Evolutionary conservation across 2,113 vertebrate genomes (phyloP).

Genomic region (Engraulis encrasicolus): DNA sequence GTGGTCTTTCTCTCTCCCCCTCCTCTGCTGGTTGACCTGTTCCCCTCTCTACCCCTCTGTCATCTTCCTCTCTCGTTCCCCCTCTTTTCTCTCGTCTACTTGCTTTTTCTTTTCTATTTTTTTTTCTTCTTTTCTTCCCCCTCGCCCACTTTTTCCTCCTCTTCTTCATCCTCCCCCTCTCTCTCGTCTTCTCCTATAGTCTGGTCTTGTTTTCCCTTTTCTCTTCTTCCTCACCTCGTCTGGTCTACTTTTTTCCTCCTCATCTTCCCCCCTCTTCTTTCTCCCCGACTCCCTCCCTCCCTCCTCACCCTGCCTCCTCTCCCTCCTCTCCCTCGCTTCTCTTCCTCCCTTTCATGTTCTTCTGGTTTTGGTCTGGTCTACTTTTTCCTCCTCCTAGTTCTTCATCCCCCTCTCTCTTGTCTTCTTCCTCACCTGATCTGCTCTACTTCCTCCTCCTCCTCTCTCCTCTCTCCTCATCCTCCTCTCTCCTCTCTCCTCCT

Average conservation of each 20-base stretch:
- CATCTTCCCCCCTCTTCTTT: background rate
- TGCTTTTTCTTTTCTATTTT: too few species aligned
- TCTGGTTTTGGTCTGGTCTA: background rate
- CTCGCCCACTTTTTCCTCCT: too few species aligned
- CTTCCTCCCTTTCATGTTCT: background rate
- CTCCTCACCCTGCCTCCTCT: background rate
- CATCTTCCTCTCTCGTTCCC: too few species aligned
- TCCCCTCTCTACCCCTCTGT: too few species aligned
- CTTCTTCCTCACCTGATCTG: background rate
- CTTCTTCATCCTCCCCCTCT: too few species aligned
- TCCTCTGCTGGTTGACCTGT: too few species aligned
- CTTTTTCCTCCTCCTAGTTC: conserved; percentile 5
- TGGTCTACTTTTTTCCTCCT: too few species aligned
- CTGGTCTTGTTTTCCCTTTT: too few species aligned
- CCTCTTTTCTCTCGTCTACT: background rate
- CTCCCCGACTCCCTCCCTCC: background rate
- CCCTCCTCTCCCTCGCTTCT: background rate
- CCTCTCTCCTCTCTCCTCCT: background rate
- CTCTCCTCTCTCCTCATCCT: background rate
- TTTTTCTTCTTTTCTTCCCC: too few species aligned
- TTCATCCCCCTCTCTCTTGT: background rate
- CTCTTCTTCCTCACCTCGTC: too few species aligned
- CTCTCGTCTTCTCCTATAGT: too few species aligned
- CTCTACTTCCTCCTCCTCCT: background rate
- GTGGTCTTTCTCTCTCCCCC: too few species aligned